Evolutionary conservation across 2,888 invertebrate genomes (phyloP).

Genomic region (Tortricodes alternella): DNA sequence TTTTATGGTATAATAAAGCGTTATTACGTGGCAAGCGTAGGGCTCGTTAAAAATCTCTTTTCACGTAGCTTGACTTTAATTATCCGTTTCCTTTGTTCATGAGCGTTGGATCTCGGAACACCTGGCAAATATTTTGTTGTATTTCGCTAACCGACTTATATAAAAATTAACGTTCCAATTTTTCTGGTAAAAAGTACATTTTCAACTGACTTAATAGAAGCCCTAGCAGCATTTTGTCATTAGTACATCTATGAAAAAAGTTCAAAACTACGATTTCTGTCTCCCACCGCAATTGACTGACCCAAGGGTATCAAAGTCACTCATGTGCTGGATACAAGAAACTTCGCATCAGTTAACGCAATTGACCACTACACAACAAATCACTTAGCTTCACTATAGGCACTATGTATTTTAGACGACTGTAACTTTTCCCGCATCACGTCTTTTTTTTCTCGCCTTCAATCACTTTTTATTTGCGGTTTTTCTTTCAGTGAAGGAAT

Average conservation of each 20-base stretch:
- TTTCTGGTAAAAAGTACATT: background rate
- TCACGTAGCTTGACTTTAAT: constrained; percentile 74
- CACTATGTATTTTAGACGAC: constrained; percentile 48
- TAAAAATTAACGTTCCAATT: background rate
- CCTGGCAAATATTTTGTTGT: constrained; percentile 56
- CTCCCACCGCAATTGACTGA: background rate
- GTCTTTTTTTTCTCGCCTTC: constrained; percentile 38
- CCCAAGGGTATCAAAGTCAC: constrained; percentile 53
- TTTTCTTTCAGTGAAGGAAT: constrained; percentile 18
- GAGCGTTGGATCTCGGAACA: constrained; percentile 60
- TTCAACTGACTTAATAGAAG: background rate
- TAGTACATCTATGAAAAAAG: background rate
- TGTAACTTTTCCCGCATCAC: constrained; percentile 44
- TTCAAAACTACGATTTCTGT: background rate
- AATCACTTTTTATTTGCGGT: constrained; percentile 42
- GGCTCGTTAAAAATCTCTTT: constrained; percentile 79
- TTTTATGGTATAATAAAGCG: constrained; percentile 71
- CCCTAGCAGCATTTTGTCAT: too few relatives aligned
- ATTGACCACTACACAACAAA: constrained; percentile 76
- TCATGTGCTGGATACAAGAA: constrained; percentile 54
- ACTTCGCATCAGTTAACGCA: constrained; percentile 58
- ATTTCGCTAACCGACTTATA: constrained; percentile 36
- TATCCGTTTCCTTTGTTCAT: constrained; percentile 78
- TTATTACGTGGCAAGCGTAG: constrained; percentile 70
- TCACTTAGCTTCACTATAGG: constrained; percentile 67